Base-by-base conservation (phyloP, 2,888 invertebrate genomes). In the Eremobia ochroleuca region DNA sequence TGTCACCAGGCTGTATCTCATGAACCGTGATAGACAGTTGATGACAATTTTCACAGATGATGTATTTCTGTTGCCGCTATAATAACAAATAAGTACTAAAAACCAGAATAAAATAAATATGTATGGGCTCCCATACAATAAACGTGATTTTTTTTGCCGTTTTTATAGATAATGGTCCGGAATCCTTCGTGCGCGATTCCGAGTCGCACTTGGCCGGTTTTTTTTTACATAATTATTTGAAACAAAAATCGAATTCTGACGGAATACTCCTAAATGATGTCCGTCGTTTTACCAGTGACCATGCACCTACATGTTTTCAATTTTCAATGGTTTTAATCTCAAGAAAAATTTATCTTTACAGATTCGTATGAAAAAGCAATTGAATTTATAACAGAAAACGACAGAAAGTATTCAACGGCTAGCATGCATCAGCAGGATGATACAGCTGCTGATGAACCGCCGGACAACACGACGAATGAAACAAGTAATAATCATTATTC, bases 331-430 rank as follows among this genome's bases (percentile, higher is more conserved):
- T 31, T 37, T n/a, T 0, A 18, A 34, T 21, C 25, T 73, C 28
- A 18, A 9, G 6, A 40, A 43, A 13, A n/a, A 31, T 46, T 8
- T 46, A 15, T 65, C 34, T 72, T 78, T 72, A 77, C 78, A 78
- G 78, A 65, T 59, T 40, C 40, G 15, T 52, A 65, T 72, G 71
- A 71, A 65, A 31, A 59, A 34, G 31, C n/a, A 28, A 31, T 77
- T n/a, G n/a, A 28, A 65, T 43, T 65, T 49, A 28, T 66, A 13
- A 21, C 15, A 37, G 25, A 70, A 37, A 64, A 46, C 13, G n/a
- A 65, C 28, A 46, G 4, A 2, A 1, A 28, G 28, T 11, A 64
- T 6, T 21, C 49, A 28, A 25, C 4, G 18, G 46, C 46, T 5
- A 18, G 46, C 18, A 46, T 18, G 18, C 18, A 46, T 1, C 18